Percentiles rank a stretch among this genome's conserved stretches.
These are phyloP conservation scores for Catharus minimus DNA, from an alignment of 2,113 vertebrate species.

Conservation along the genomic window DNA sequence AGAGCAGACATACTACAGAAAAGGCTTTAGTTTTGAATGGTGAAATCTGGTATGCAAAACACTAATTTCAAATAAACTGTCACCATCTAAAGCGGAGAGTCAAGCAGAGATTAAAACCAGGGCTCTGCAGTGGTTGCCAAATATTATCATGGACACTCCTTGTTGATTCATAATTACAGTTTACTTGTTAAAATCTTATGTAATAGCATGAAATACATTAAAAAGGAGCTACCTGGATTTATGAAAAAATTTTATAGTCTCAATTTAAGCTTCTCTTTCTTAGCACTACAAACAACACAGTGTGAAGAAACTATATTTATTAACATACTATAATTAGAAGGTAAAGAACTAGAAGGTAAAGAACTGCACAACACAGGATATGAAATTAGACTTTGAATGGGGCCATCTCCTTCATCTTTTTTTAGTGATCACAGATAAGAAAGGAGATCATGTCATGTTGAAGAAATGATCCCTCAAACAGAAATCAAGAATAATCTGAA, in stretches of 20 bases:
- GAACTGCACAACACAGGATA: background rate
- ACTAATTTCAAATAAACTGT: background rate
- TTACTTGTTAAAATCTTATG: background rate
- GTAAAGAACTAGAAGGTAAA: background rate
- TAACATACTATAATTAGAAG: background rate
- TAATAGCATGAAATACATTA: background rate
- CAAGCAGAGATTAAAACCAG: background rate
- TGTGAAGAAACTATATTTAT: background rate
- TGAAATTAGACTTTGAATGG: background rate
- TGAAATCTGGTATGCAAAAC: background rate
- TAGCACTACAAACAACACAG: background rate
- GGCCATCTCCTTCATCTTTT: background rate
- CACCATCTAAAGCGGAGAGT: background rate
- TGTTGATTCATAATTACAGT: background rate
- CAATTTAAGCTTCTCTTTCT: background rate
- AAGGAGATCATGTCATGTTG: background rate
- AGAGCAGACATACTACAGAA: background rate
- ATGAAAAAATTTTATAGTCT: background rate
- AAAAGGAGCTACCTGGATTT: background rate
- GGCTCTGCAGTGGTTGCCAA: background rate
- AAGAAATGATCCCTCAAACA: background rate
- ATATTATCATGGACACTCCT: background rate
- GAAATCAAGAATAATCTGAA: background rate
- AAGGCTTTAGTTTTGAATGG: background rate
- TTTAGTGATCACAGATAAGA: background rate